Evolutionary conservation across 1,140 invertebrate genomes (phyloP), one percentile per base, ranked within the genome.

Genomic region (Palaemon carinicauda): DNA sequence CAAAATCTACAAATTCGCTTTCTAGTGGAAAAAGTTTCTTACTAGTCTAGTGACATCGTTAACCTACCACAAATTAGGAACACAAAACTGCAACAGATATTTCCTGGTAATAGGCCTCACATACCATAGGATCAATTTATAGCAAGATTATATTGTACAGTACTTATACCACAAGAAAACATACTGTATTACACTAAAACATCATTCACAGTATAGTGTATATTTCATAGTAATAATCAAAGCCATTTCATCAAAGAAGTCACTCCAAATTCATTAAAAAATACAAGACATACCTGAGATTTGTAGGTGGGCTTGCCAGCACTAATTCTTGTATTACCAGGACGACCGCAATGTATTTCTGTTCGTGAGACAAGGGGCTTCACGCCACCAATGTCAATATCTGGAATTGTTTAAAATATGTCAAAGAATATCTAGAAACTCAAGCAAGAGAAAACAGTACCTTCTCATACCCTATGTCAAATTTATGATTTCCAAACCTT

Each of bases 341-440:
- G 77, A 9, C 84, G 41, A 14, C 33, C 84, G 53, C 84, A 86
- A n/a, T 86, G 77, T 29, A 86, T 86, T 29, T 86, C 84, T 27
- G 75, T 69, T 21, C 65, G 33, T 31, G 56, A 53, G 41, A 80
- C 77, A 19, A 86, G 77, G n/a, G 84, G 84, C 77, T 80, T 80
- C 12, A 86, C 78, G 50, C 84, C 84, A 19, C 84, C 84, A 51
- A 86, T 78, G 50, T 86, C 84, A 73, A 86, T 86, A 51, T 86
- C 84, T 86, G 77, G 41, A 69, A n/a, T 69, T 24, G 24, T 31
- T 12, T 10, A 5, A 69, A 69, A 27, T 27, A 9, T 69, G 17
- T 3, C 1, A 27, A 14, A 69, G 15, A 69, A 21, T 24, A 24
- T 9, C 5, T 12, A 41, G 41, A 41, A 41, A 41, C 41, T 41